Percentiles rank a stretch among this genome's conserved stretches.
phyloP scores from a whole-genome alignment of 2,113 vertebrate species.

The Orcinus orca region DNA sequence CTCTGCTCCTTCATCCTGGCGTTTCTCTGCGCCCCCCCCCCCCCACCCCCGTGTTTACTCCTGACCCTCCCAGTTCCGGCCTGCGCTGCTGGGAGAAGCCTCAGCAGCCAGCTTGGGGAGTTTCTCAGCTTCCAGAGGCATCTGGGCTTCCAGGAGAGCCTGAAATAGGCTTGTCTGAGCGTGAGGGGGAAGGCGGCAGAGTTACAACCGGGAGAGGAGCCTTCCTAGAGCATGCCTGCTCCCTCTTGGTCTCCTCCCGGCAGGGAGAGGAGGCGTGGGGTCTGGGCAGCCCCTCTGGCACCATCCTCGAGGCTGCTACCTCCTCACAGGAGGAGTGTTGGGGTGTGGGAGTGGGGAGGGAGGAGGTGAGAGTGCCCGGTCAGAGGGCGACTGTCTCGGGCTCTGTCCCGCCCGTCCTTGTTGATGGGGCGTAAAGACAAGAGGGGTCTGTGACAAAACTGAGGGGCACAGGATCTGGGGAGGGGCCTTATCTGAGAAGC shows the following conservation, averaged over 20 bases:
- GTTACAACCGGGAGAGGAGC: conserved; percentile 57
- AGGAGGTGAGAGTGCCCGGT: rapidly evolving
- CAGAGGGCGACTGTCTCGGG: neutral
- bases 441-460: neutral
- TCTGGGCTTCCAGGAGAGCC: conserved; percentile 80
- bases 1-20: neutral
- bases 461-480: neutral
- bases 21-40: neutral
- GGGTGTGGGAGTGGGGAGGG: too few relatives aligned
- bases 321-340: neutral
- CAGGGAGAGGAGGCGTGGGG: conserved; percentile 1
- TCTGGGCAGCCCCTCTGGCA: neutral
- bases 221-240: conserved; percentile 24
- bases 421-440: neutral
- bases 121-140: conserved; percentile 77
- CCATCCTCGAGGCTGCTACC: neutral
- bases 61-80: neutral
- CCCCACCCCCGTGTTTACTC: neutral
- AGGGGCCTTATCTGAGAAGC: neutral
- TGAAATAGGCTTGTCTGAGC: conserved; percentile 79
- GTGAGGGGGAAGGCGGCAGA: conserved; percentile 66
- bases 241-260: conserved; percentile 15
- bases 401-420: neutral
- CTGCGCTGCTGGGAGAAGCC: conserved; percentile 21
- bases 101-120: neutral